Base-by-base conservation (phyloP, 2,888 invertebrate genomes). In the Formica aserva region DNA sequence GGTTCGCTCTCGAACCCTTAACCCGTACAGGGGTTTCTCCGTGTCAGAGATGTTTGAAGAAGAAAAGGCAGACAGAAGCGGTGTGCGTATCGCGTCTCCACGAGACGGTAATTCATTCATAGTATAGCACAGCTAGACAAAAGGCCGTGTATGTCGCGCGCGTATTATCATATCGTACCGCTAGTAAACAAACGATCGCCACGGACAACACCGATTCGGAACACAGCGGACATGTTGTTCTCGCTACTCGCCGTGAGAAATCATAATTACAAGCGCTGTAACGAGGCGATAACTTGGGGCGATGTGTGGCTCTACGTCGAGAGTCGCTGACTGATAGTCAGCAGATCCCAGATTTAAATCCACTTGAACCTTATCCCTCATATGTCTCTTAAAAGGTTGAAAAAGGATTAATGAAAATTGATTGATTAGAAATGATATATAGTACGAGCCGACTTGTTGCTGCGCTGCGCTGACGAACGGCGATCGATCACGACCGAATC, bases 161-260 rank as follows among this genome's bases (percentile, higher is more conserved):
- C 26, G 74, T 74, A 60, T 38, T 63, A 87, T 78, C 81, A 63
- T 82, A 83, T 83, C 86, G 84, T 76, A 78, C 67, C 74, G 82
- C 84, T 91, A 85, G 91, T 93, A 92, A 93, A 93, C 92, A 92
- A 92, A 91, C 88, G 85, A 90, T 90, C 86, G 84, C 75, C 85
- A 85, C 86, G 77, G 92, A 92, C 38, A 11, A 78, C 92, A 92
- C 92, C 87, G 91, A 90, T 87, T 77, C 85, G 84, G 65, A 15
- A 13, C 5, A 84, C 85, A 90, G 89, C 92, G 91, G 93, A 93
- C 94, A 94, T 94, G 88, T 92, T 92, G 89, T 26, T 65, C 52
- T 72, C 29, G 13, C 38, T 48, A 41, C 41, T 32, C 57, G 67
- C 67, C 38, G 81, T 60, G 80, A 87, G 84, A 86, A 77, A 69